A percentile compares a stretch with the other conserved stretches of the same genome.
Evolutionary conservation across 2,113 vertebrate genomes (phyloP).

Genomic region (Benitochromis conjunctus): DNA sequence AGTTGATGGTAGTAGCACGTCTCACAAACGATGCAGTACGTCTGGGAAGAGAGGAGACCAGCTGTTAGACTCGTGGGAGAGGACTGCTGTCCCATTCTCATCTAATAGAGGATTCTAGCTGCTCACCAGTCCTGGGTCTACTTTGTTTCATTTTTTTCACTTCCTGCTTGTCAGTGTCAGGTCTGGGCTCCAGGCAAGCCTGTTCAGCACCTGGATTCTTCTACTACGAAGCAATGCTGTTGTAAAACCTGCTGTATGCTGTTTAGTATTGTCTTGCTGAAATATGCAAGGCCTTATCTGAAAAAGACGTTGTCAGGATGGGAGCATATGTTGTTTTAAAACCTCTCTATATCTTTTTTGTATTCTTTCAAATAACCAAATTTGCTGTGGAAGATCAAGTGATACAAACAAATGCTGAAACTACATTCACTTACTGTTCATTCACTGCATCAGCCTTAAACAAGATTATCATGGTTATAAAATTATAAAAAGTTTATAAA

Average conservation of each 20-base stretch:
- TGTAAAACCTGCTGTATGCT: neutral
- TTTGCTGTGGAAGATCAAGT: neutral
- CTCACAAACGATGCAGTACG: accelerated
- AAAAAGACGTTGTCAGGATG: neutral
- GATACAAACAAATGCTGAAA: neutral
- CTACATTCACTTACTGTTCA: neutral
- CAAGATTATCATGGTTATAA: neutral
- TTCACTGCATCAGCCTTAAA: neutral
- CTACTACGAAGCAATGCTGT: neutral
- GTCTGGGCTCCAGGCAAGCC: neutral
- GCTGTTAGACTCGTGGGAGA: neutral
- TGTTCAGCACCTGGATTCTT: neutral
- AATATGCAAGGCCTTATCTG: neutral
- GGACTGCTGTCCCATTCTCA: neutral
- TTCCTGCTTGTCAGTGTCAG: neutral
- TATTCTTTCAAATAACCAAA: neutral
- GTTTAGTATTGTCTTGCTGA: neutral
- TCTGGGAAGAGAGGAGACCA: neutral
- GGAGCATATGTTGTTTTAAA: neutral
- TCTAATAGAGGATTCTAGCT: neutral
- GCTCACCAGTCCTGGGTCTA: neutral
- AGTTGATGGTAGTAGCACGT: neutral
- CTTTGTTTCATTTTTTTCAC: neutral
- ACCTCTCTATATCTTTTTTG: neutral
- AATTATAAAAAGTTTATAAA: neutral